A percentile compares a stretch with the other conserved stretches of the same genome.
Conservation (phyloP, 2,888 invertebrate species). For the Cantharis rufa region DNA sequence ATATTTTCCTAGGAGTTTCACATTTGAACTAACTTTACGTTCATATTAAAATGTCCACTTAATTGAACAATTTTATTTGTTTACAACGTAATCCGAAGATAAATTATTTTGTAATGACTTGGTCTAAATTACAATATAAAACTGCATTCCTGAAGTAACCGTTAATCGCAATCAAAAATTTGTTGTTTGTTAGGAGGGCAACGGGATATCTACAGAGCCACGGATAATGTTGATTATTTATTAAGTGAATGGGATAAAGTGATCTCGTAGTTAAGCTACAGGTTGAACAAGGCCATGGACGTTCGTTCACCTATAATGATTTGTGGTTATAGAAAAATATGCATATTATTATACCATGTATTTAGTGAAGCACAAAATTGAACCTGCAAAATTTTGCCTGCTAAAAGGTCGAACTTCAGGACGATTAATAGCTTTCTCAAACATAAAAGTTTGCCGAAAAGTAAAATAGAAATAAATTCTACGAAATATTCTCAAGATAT, state of each 20-base stretch:
- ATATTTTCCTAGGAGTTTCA: not conserved
- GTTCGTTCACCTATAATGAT: constrained; percentile 34
- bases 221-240: constrained; percentile 21
- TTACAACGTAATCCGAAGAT: not conserved
- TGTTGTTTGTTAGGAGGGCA: constrained; percentile 1
- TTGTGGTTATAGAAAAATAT: not conserved
- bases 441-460: not conserved
- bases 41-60: not conserved
- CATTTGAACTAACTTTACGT: not conserved
- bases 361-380: not conserved
- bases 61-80: not conserved
- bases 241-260: constrained; percentile 28
- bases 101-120: not conserved
- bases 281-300: constrained; percentile 38
- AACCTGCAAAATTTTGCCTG: not conserved
- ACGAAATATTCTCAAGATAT: not conserved
- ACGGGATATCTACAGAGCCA: constrained; percentile 14
- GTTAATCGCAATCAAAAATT: constrained; percentile 1
- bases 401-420: not conserved
- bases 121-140: not conserved
- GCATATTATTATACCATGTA: not conserved
- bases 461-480: not conserved
- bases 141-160: constrained; percentile 3
- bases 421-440: not conserved
- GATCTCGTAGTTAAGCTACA: constrained; percentile 26